A percentile compares a stretch with the other conserved stretches of the same genome.
phyloP scores from a whole-genome alignment of 1,140 invertebrate species.

The Dermatophagoides farinae region DNA sequence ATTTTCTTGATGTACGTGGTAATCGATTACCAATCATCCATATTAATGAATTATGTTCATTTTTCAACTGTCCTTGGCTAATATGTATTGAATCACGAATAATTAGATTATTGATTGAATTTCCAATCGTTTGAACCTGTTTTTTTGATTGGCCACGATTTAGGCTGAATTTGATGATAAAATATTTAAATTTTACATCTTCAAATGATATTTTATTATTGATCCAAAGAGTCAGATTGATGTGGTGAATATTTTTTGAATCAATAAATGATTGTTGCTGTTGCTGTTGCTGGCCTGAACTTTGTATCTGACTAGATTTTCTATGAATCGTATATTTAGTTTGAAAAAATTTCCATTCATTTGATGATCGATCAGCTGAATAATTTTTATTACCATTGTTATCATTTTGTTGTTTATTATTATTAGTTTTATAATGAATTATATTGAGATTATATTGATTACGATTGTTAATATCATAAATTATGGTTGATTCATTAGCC shows the following conservation, averaged over 20 bases:
- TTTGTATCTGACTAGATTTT: no score
- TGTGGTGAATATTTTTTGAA: not conserved
- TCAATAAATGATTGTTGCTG: not conserved
- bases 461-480: not conserved
- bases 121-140: not conserved
- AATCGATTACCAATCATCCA: not conserved
- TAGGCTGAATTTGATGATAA: not conserved
- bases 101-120: not conserved
- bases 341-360: no score
- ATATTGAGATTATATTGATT: not conserved
- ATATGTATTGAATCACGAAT: not conserved
- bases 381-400: no score
- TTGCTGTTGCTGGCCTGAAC: not conserved
- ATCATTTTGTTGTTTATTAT: not conserved
- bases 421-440: not conserved
- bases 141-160: not conserved
- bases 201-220: not conserved
- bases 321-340: no score
- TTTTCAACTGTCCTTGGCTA: not conserved
- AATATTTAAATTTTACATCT: not conserved
- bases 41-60: not conserved
- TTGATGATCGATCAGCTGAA: no score
- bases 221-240: not conserved
- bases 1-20: not conserved
- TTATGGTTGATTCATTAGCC: not conserved